Conservation (phyloP, 2,113 vertebrate species). For the Microcebus griseorufus region DNA sequence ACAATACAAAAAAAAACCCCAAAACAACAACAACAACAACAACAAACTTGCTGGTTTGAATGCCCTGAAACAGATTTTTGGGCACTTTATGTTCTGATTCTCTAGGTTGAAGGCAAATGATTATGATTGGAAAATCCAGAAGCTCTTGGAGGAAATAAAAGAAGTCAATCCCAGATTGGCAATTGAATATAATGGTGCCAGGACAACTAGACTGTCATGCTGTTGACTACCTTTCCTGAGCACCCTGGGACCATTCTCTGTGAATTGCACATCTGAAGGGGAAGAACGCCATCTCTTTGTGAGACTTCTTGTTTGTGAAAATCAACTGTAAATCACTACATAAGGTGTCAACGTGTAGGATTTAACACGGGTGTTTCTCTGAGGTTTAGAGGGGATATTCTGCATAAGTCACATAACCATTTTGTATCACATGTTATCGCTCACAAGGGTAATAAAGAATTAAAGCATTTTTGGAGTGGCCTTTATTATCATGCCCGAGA, state of each 20-base stretch:
- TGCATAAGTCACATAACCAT: background rate
- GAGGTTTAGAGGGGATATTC: background rate
- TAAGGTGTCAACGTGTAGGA: background rate
- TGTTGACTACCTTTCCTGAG: background rate
- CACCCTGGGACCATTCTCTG: rapidly evolving
- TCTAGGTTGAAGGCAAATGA: background rate
- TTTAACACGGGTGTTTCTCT: background rate
- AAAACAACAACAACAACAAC: background rate
- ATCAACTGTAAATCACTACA: background rate
- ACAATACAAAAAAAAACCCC: no score
- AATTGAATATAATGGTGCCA: rapidly evolving
- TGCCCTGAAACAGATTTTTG: background rate
- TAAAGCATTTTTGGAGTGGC: background rate
- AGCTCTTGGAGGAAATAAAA: background rate
- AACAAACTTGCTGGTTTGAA: no score
- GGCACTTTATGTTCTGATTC: background rate
- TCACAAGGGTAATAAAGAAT: background rate
- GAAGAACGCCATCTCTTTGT: background rate
- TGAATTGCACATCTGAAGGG: rapidly evolving
- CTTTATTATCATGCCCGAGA: background rate
- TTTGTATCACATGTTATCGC: background rate
- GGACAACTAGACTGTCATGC: rapidly evolving
- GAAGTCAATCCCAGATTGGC: background rate
- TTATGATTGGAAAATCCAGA: background rate
- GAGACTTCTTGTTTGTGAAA: background rate